Base-by-base conservation (phyloP, 1,140 invertebrate species). In the Dendrolimus punctatus region DNA sequence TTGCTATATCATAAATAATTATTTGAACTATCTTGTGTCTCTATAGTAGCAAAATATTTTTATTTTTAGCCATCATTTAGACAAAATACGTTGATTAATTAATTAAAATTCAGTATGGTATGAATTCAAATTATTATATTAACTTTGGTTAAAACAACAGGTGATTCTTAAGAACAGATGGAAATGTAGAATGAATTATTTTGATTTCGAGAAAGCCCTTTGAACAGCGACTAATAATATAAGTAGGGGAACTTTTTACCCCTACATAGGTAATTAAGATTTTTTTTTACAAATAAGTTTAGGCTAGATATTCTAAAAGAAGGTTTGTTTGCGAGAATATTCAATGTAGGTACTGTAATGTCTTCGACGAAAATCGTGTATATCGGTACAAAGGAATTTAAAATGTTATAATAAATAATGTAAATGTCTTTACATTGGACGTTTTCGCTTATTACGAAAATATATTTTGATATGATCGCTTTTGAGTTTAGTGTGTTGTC, bases 301-400 rank as follows among this genome's bases (percentile, higher is more conserved):
- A 73, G 71, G 58, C 53, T 77, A 71, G 70, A 73, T 73, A 64
- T 74, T 71, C 58, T 64, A 67, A 74, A 73, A 52, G 23, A 23
- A 23, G 23, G 23, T 67, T 62, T 68, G 23, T 67, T 62, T 68
- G 59, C 64, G 71, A 70, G 57, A 69, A 48, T 71, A 72, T 73
- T 72, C 63, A 57, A 71, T 73, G 23, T 72, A 66, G 58, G 58
- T 72, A 72, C 64, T 71, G 63, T 23, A 23, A 23, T 23, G 23
- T 23, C 23, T 23, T 23, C 62, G 62, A 60, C 57, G 58, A 55
- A 71, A 72, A 62, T 72, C 68, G 72, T 80, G 73, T 82, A 81
- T 80, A 82, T 83, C 78, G 83, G 80, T 85, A 85, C 81, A 83
- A 85, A 82, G 70, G 74, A 73, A 73, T 68, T 62, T 59, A 55